Evolutionary conservation across 2,113 vertebrate genomes (phyloP).

Genomic region (Pelmatolapia mariae): DNA sequence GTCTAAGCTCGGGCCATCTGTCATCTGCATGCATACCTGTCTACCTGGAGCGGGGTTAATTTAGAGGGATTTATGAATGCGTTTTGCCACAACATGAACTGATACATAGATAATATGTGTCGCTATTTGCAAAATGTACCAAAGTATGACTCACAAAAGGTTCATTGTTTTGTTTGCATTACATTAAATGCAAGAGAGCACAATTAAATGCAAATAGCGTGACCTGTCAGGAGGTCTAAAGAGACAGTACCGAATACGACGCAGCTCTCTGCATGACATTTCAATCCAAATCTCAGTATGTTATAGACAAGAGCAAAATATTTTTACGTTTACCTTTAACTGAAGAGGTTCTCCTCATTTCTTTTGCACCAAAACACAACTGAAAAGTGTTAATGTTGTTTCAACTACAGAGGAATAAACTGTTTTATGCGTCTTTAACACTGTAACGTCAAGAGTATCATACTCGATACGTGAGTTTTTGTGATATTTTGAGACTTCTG

Average conservation of each 20-base stretch:
- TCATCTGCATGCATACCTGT: background rate
- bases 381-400: background rate
- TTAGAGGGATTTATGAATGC: background rate
- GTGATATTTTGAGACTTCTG: background rate
- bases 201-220: background rate
- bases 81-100: background rate
- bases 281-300: background rate
- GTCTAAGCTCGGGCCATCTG: slow-evolving; percentile 12
- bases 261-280: background rate
- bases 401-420: background rate
- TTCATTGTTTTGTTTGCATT: background rate
- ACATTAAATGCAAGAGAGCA: background rate
- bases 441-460: background rate
- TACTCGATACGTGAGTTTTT: fast-evolving
- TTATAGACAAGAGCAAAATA: background rate
- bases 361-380: background rate
- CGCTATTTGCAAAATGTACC: background rate
- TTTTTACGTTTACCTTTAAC: background rate
- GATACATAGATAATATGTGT: background rate
- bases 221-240: background rate
- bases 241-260: background rate
- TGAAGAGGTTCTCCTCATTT: background rate
- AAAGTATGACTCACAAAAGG: background rate
- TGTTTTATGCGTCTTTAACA: background rate
- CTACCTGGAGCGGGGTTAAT: background rate